Base-by-base conservation (phyloP, 2,113 vertebrate genomes). In the Caloenas nicobarica region DNA sequence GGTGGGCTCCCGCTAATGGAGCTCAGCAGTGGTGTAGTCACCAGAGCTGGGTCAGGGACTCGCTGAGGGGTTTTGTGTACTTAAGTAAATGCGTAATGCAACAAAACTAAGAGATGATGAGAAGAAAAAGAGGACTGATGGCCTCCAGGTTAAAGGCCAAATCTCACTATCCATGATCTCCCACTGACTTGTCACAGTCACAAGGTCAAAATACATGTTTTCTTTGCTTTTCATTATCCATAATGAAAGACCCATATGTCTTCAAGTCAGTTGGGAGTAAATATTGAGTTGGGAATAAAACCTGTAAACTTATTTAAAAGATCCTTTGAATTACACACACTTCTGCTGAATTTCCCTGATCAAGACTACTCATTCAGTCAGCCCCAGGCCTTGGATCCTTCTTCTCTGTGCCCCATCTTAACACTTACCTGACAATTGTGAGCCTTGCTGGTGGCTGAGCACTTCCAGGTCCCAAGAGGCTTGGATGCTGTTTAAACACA, bases 371-470 rank as follows among this genome's bases (percentile, higher is more conserved):
- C 16, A 34, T 68, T 40, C 58, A 18, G 2, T 33, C 33, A 79
- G 48, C 26, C 54, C n/a, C 51, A 19, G 58, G 38, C 66, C 68
- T 80, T 42, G 74, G 60, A 64, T 80, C 51, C 64, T 86, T 54
- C 60, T 60, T 84, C 40, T 78, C 36, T 7, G 0, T 4, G 34
- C 73, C 65, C 77, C 38, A 24, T 2, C 8, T 64, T 51, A 64
- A 74, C 72, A 79, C 92, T 88, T 84, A 96, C 88, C 95, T 74
- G 72, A 13, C 40, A 86, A 12, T 6, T 17, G 22, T 48, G 72
- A 90, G 46, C 24, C 69, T 68, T 61, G 65, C 46, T 64, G 51
- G 56, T 29, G 81, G 89, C 53, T 31, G 31, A 56, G 81, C 28
- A 25, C 33, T 81, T 91, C 38, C 69, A 46, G 33, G 22, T 88